Evolutionary conservation across 2,797 vertebrate genomes (phyloP).

Genomic region (Pangasius sanitwongsei): DNA sequence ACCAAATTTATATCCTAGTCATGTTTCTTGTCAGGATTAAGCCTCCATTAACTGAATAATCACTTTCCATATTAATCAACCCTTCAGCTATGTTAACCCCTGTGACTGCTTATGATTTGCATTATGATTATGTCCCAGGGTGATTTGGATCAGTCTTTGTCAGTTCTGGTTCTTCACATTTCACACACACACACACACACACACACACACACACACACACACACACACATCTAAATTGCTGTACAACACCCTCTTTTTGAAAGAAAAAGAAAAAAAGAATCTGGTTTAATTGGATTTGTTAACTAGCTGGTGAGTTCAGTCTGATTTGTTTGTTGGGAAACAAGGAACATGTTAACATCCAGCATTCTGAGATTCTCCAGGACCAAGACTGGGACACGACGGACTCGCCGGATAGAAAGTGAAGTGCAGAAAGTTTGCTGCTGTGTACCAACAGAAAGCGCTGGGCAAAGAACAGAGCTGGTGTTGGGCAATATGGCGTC

Average conservation of each 20-base stretch:
- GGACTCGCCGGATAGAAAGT: background rate
- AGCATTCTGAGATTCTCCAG: background rate
- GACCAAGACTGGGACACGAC: too few species aligned
- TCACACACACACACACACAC: background rate
- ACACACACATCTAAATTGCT: background rate
- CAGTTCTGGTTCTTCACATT: background rate
- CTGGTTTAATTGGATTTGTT: background rate
- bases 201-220: too few species aligned
- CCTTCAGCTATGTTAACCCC: background rate
- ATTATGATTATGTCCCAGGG: background rate
- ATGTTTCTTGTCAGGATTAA: background rate
- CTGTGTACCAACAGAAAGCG: background rate
- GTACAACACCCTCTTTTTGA: background rate
- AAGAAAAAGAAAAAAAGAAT: too few species aligned
- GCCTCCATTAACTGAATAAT: background rate
- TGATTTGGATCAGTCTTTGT: background rate
- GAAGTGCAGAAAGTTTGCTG: background rate
- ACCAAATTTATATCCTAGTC: background rate
- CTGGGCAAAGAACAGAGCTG: conserved; percentile 36
- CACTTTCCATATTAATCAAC: background rate
- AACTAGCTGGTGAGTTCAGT: background rate
- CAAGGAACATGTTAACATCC: background rate
- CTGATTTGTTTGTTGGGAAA: background rate
- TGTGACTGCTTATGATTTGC: background rate
- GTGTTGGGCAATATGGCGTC: conserved; percentile 49